Evolutionary conservation across 2,113 vertebrate species (phyloP).

Genomic region (Tychaedon coryphoeus): DNA sequence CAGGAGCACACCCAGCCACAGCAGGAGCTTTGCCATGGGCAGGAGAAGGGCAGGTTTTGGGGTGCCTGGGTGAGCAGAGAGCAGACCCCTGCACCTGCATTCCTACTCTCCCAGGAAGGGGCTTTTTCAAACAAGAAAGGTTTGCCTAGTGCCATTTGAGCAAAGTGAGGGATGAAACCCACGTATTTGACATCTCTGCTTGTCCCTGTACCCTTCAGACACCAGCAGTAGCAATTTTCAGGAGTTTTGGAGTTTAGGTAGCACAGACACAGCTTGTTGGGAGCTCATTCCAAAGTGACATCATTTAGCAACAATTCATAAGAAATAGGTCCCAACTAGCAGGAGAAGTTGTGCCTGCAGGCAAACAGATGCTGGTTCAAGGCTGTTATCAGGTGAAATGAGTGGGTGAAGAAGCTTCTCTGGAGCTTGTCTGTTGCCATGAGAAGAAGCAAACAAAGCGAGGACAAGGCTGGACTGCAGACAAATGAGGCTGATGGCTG

Average conservation of each 20-base stretch:
- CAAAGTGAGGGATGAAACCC: not conserved
- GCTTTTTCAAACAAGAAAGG: not conserved
- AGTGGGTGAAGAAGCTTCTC: conserved; percentile 41
- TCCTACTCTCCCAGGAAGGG: not conserved
- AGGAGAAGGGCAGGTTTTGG: not conserved
- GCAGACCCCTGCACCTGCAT: not conserved
- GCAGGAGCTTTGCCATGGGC: not conserved
- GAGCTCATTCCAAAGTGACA: conserved; percentile 41
- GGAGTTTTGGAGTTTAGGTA: not conserved
- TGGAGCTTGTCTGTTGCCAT: conserved; percentile 34
- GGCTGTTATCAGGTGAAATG: conserved; percentile 31
- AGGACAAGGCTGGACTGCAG: not conserved
- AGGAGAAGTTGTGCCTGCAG: conserved; percentile 36
- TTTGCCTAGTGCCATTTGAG: not conserved
- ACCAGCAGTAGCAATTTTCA: not conserved
- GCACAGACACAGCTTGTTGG: not conserved
- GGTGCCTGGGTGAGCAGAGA: rapidly evolving
- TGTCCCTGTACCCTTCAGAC: not conserved
- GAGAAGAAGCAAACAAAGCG: conserved; percentile 43
- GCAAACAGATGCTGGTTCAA: conserved; percentile 55
- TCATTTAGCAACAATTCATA: conserved; percentile 43
- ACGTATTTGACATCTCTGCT: rapidly evolving
- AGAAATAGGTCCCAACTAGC: conserved; percentile 57
- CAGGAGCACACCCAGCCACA: not conserved
- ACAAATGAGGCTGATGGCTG: not conserved